Evolutionary conservation across 2,888 invertebrate genomes (phyloP).

Genomic region (Therioaphis trifolii): DNA sequence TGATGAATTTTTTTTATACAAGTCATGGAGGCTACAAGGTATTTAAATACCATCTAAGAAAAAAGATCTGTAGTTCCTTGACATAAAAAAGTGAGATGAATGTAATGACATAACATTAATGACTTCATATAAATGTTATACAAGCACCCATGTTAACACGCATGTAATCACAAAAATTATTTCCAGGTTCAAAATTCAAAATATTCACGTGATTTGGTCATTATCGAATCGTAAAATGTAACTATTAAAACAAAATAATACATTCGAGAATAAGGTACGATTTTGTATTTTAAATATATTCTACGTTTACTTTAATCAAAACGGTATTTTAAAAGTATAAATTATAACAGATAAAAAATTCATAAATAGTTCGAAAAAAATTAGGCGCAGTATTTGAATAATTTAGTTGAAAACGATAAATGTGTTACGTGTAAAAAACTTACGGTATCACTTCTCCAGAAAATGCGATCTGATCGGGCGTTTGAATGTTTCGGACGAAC

Average conservation of each 20-base stretch:
- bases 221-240: too few relatives aligned
- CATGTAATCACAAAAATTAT: not conserved
- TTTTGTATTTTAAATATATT: not conserved
- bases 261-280: not conserved
- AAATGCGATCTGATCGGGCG: conserved; percentile 19
- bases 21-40: too few relatives aligned
- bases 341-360: not conserved
- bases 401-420: not conserved
- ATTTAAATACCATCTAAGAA: too few relatives aligned
- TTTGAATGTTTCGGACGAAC: not conserved
- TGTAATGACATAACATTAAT: not conserved
- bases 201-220: not conserved
- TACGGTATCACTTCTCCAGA: conserved; percentile 20
- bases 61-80: too few relatives aligned
- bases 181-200: not conserved
- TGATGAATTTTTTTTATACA: too few relatives aligned
- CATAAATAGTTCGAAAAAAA: not conserved
- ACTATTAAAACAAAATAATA: not conserved
- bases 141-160: too few relatives aligned
- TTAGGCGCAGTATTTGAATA: too few relatives aligned
- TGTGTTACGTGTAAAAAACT: conserved; percentile 19
- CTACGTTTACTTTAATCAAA: not conserved
- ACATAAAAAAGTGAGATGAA: too few relatives aligned
- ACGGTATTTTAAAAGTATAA: too few relatives aligned
- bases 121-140: too few relatives aligned